Conservation (phyloP, 2,888 invertebrate genomes). For the Seladonia tumulorum region DNA sequence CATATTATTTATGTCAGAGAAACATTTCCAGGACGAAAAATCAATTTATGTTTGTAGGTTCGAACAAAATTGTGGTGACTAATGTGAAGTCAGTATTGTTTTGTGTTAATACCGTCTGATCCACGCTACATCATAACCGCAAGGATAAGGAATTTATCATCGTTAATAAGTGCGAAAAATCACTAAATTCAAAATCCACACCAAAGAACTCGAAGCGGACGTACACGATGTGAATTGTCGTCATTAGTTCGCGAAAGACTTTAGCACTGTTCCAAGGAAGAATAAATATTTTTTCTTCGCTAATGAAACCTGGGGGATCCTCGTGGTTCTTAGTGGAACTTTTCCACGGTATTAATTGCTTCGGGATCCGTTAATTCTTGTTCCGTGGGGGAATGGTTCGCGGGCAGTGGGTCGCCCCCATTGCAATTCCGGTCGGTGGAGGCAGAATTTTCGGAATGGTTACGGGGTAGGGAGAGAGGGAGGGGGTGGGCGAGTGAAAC, state of each 20-base stretch:
- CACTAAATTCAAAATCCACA: too few species aligned
- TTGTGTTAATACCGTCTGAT: too few species aligned
- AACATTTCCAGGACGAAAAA: too few species aligned
- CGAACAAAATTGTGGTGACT: too few species aligned
- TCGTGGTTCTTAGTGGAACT: not conserved
- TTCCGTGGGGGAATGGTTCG: not conserved
- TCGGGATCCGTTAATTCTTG: not conserved
- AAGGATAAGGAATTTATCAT: too few species aligned
- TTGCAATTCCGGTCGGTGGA: not conserved
- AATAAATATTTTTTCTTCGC: conserved; percentile 1
- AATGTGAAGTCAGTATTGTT: too few species aligned
- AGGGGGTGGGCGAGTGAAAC: not conserved
- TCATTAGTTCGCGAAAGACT: not conserved
- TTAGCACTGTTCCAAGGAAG: not conserved
- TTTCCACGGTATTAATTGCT: not conserved
- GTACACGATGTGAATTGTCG: not conserved
- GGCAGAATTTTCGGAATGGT: not conserved
- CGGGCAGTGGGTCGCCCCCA: not conserved
- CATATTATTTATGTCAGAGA: too few species aligned
- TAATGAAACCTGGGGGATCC: not conserved
- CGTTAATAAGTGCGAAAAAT: too few species aligned
- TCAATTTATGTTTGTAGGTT: too few species aligned
- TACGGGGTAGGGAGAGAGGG: not conserved
- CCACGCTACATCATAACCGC: too few species aligned
- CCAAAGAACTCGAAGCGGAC: not conserved